Evolutionary conservation across 2,113 vertebrate genomes (phyloP), one percentile per base, ranked within the genome.

Genomic region (Pollachius pollachius): DNA sequence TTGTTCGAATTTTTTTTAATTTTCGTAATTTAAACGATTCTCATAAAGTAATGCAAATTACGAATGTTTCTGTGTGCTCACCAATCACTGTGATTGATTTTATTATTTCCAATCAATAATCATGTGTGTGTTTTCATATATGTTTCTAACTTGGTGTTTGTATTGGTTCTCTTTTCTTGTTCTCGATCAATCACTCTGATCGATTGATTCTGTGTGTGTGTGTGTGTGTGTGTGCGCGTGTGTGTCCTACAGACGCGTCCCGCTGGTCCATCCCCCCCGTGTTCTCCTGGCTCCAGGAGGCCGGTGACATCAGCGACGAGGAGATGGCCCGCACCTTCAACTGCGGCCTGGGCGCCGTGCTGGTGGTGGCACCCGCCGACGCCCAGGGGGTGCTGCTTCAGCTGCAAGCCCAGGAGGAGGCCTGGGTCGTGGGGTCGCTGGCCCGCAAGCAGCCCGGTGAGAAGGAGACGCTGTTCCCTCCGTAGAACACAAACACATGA

Each of bases 291-390:
- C 91, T 99, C 8, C 92, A 96, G 67, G 88, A 84, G 59, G 93
- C 94, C 74, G 97, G 97, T 9, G 79, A 80, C 4, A 90, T 99
- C 37, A 95, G 94, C 0, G 94, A 95, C 79, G 92, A 95, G 66
- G 96, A 99, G 87, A 95, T 98, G 96, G 84, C 90, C 68, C 91
- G 93, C n/a, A 98, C 97, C 0, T 99, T 99, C 81, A 99, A 98
- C 88, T 97, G 96, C 21, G 97, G 97, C 7, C 56, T 99, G 0
- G 97, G 97, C 0, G 95, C 94, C 0, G 90, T 94, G 79, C 84
- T 99, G 18, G 91, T 98, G 67, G 95, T 97, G 0, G 78, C 93
- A 19, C 86, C 91, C 5, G 76, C 84, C 5, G 78, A 92, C 1
- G 90, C 92, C 64, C 92, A 93, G 85, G 86, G 89, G 69, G 85